These are phyloP conservation scores for Blastobasis adustella DNA, from an alignment of 2,888 invertebrate genomes.

Conservation along the genomic window DNA sequence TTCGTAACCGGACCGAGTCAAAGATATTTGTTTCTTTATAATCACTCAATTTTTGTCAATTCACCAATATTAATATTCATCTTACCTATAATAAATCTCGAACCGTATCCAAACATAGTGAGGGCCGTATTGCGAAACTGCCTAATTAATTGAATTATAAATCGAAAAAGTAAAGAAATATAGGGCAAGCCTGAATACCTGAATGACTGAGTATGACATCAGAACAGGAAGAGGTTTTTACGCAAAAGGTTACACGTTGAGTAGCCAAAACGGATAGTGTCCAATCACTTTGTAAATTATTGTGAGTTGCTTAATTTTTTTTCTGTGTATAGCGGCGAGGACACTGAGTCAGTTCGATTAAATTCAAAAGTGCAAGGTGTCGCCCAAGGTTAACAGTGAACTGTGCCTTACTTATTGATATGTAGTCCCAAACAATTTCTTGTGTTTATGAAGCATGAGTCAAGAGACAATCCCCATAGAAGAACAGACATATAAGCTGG, in stretches of 20 bases:
- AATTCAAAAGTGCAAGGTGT: slow-evolving; percentile 10
- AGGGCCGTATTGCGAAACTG: too few relatives aligned
- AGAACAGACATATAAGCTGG: too few relatives aligned
- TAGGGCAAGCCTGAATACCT: too few relatives aligned
- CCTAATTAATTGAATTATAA: too few relatives aligned
- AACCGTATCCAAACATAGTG: not conserved
- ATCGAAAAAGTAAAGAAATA: too few relatives aligned
- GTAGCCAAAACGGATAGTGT: not conserved
- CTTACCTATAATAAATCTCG: not conserved
- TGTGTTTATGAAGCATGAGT: too few relatives aligned
- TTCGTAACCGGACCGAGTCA: not conserved
- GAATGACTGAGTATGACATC: not conserved
- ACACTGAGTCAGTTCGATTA: slow-evolving; percentile 4
- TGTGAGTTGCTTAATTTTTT: slow-evolving; percentile 1
- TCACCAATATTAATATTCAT: not conserved
- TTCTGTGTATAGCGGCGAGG: slow-evolving; percentile 8
- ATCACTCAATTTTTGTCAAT: not conserved
- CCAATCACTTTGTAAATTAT: not conserved
- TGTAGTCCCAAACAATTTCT: too few relatives aligned
- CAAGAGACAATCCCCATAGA: too few relatives aligned
- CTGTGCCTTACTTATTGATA: too few relatives aligned
- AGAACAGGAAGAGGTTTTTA: slow-evolving; percentile 3
- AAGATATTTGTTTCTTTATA: not conserved
- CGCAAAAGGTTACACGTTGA: not conserved
- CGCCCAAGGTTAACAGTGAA: slow-evolving; percentile 4